Conservation (phyloP, 2,113 vertebrate genomes). For the Lepidothrix coronata region DNA sequence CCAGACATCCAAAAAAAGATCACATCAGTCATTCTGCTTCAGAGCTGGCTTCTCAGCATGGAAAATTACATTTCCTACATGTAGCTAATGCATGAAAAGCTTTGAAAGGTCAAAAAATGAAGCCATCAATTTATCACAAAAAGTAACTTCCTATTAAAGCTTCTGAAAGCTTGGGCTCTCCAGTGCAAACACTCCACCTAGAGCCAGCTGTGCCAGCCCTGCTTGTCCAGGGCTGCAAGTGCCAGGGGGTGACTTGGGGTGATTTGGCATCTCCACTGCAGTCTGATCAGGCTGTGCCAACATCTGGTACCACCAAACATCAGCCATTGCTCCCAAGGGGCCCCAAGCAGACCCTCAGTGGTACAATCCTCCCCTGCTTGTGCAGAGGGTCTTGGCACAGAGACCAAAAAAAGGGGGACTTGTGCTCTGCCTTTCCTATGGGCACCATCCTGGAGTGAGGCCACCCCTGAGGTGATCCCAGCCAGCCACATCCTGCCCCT, state of each 20-base stretch:
- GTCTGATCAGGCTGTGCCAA: fast-evolving
- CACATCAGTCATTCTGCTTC: not conserved
- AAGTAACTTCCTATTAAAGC: not conserved
- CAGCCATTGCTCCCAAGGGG: not conserved
- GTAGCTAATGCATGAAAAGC: not conserved
- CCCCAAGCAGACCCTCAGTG: not conserved
- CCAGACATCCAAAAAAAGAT: not conserved
- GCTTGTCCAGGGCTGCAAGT: not conserved
- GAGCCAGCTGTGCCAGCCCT: not conserved
- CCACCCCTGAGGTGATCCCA: not conserved
- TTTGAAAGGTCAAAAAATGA: conserved; percentile 35
- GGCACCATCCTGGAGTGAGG: not conserved
- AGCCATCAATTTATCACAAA: conserved; percentile 2
- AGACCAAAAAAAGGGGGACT: fast-evolving
- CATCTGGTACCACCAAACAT: fast-evolving
- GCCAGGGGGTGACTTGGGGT: fast-evolving
- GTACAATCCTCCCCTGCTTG: not conserved
- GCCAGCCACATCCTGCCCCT: not conserved
- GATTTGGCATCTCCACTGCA: not conserved
- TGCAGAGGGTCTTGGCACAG: not conserved
- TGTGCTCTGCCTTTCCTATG: not conserved
- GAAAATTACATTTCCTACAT: not conserved
- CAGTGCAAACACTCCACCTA: not conserved
- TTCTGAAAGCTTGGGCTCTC: not conserved
- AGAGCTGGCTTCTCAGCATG: not conserved